Evolutionary conservation across 2,113 vertebrate genomes (phyloP), one percentile per base, ranked within the genome.

Genomic region (Chiloscyllium plagiosum): DNA sequence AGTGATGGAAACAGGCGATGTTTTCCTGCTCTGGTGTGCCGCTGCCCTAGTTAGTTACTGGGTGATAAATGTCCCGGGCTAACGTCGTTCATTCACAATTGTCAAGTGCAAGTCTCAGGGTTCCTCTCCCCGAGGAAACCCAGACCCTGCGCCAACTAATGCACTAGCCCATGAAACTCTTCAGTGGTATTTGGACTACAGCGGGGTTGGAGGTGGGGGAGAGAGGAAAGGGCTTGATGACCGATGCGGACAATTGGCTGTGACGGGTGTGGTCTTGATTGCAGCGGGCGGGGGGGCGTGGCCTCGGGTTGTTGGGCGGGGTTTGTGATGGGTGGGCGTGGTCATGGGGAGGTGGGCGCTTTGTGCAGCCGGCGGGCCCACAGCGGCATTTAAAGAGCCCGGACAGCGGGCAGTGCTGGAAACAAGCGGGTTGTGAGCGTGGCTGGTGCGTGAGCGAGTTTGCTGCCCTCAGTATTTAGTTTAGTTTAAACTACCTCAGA

Each of bases 341-440:
- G 80, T 37, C 78, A 22, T 13, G 10, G 3, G 83, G 42, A 47
- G 85, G 29, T 4, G 15, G 89, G n/a, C 61, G 66, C 5, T 66
- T 33, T 22, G 17, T 22, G 89, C 61, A 93, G 89, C 33, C 22
- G 61, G 15, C 89, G 19, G 89, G 13, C 89, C 89, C 29, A 33
- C 61, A n/a, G 33, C 89, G 61, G 89, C 89, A 93, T 65, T 93
- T 93, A 93, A 93, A 93, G 89, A 37, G 89, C 89, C 89, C 89
- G 56, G 80, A 47, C 37, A 47, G 80, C 37, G 22, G 89, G 89
- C 89, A 93, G 13, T 29, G 72, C 72, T 76, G 72, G 72, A 76
- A 65, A 93, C 37, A 33, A 93, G 89, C 61, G 65, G 89, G 22
- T 93, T 68, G 65, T 61, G 61, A 66, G 19, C n/a, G 61, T 65